Evolutionary conservation across 1,140 invertebrate genomes (phyloP).

Genomic region (Brevipalpus yothersi): DNA sequence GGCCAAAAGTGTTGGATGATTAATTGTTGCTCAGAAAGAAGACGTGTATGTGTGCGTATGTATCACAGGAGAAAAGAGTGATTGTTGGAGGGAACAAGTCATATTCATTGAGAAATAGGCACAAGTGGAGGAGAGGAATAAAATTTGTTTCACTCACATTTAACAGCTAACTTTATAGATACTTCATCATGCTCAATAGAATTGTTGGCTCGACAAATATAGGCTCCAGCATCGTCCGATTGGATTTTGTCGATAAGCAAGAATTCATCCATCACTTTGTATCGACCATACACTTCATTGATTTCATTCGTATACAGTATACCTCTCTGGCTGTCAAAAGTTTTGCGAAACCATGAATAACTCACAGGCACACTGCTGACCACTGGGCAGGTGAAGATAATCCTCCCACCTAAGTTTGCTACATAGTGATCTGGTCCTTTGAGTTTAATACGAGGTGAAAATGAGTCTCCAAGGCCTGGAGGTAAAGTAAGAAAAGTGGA

Average conservation of each 20-base stretch:
- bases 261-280: constrained; percentile 8
- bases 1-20: no score
- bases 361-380: no score
- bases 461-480: constrained; percentile 8
- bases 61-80: no score
- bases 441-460: constrained; percentile 14
- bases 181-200: constrained; percentile 13
- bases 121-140: not conserved
- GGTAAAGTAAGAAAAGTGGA: no score
- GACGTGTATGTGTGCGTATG: no score
- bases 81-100: no score
- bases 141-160: constrained; percentile 10
- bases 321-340: not conserved
- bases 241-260: constrained; percentile 10
- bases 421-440: not conserved
- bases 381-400: no score
- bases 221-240: constrained; percentile 12
- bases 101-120: not conserved
- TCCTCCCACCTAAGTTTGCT: no score
- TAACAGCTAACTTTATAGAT: constrained; percentile 13
- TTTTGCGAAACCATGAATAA: no score
- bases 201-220: constrained; percentile 15
- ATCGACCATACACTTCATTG: not conserved
- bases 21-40: no score
- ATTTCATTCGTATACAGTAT: not conserved